These are phyloP conservation scores for Dorcus hopei DNA, from an alignment of 2,888 invertebrate species.

Conservation along the genomic window DNA sequence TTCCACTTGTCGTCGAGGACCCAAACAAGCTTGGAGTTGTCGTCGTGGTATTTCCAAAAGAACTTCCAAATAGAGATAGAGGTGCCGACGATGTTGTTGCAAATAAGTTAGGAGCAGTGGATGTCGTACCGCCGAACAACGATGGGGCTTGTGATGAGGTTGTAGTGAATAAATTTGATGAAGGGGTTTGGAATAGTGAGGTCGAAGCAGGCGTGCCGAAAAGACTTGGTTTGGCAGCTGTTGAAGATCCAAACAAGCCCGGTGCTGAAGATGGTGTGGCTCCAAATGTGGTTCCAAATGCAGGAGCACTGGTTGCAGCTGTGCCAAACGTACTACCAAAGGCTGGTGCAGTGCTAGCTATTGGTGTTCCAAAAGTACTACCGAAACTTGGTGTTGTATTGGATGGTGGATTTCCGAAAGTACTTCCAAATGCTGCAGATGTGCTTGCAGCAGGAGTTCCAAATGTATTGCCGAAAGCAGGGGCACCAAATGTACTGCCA, in stretches of 20 bases:
- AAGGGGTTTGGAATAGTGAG: too few relatives aligned
- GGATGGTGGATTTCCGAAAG: constrained; percentile 43
- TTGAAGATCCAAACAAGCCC: constrained; percentile 15
- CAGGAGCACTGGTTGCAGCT: constrained; percentile 31
- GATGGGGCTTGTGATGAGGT: constrained; percentile 39
- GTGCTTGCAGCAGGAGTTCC: constrained; percentile 43
- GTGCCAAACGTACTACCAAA: constrained; percentile 48
- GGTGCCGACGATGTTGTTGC: constrained; percentile 22
- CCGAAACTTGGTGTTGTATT: constrained; percentile 34
- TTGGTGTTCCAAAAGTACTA: constrained; percentile 28
- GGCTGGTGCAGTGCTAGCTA: constrained; percentile 41
- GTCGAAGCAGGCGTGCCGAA: constrained; percentile 48
- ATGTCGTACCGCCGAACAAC: constrained; percentile 51
- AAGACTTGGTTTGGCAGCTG: constrained; percentile 45
- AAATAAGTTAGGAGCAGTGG: constrained; percentile 34
- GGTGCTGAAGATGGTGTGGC: constrained; percentile 30
- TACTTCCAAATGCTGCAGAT: constrained; percentile 51
- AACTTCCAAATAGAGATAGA: constrained; percentile 36
- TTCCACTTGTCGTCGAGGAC: constrained; percentile 19
- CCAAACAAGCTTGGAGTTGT: constrained; percentile 39
- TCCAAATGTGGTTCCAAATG: constrained; percentile 34
- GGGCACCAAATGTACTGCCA: constrained; percentile 30
- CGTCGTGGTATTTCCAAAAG: constrained; percentile 36
- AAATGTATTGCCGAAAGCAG: constrained; percentile 39
- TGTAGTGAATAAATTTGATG: too few relatives aligned